Percentiles rank a stretch among this genome's conserved stretches.
phyloP scores from a whole-genome alignment of 2,113 vertebrate species.

The Chelonoidis abingdonii region DNA sequence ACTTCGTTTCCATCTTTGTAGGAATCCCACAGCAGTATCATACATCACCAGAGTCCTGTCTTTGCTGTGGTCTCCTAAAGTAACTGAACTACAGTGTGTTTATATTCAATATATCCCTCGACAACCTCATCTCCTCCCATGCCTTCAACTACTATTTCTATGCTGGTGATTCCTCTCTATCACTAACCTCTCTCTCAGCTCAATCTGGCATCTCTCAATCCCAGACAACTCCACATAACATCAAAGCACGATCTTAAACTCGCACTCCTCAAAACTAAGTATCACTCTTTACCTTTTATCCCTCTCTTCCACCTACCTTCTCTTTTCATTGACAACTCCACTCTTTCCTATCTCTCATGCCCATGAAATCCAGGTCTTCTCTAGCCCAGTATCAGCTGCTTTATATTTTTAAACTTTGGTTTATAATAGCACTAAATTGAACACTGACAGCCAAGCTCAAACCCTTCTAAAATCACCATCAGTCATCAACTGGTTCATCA shows the following conservation, averaged over 20 bases:
- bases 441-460: neutral
- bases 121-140: too few relatives aligned
- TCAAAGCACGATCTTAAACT: neutral
- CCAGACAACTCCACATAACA: neutral
- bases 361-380: neutral
- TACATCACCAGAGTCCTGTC: neutral
- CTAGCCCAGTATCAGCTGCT: neutral
- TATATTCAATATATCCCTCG: too few relatives aligned
- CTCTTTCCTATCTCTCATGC: neutral
- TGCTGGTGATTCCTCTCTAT: too few relatives aligned
- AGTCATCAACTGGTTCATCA: neutral
- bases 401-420: neutral
- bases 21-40: neutral
- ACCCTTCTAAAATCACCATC: neutral
- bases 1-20: neutral
- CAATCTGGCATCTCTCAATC: neutral
- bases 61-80: neutral
- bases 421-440: neutral
- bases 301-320: neutral
- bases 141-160: too few relatives aligned
- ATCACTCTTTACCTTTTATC: neutral
- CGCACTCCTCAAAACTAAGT: neutral
- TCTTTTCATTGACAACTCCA: neutral
- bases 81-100: neutral
- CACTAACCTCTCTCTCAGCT: too few relatives aligned